These are phyloP conservation scores for Nyctibius grandis DNA, from an alignment of 2,797 vertebrate species.

Conservation along the genomic window DNA sequence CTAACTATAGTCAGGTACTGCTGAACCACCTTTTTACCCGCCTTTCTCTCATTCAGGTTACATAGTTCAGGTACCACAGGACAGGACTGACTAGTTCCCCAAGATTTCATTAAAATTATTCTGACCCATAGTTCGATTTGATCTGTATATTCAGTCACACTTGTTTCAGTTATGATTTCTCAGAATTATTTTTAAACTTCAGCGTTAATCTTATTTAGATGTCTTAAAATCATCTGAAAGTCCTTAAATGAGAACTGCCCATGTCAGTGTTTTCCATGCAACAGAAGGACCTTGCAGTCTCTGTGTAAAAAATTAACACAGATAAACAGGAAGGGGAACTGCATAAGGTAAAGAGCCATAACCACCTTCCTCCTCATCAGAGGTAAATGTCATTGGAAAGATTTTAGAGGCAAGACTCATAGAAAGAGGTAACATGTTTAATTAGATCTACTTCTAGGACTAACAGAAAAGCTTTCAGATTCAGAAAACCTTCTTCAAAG, in stretches of 20 bases:
- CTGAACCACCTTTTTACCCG: neutral
- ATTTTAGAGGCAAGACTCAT: neutral
- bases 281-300: neutral
- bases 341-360: neutral
- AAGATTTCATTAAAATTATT: neutral
- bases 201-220: neutral
- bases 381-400: neutral
- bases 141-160: neutral
- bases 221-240: neutral
- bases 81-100: neutral
- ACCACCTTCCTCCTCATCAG: neutral
- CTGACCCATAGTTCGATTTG: neutral
- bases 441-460: neutral
- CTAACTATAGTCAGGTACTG: neutral
- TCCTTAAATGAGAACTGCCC: neutral
- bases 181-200: neutral
- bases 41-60: neutral
- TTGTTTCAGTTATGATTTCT: neutral
- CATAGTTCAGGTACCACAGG: neutral
- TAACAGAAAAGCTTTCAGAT: neutral
- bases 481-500: neutral
- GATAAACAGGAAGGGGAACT: neutral
- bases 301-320: neutral
- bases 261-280: neutral
- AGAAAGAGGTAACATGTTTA: neutral